Percentiles rank a stretch among this genome's conserved stretches.
phyloP scores from a whole-genome alignment of 2,113 vertebrate species.

The Atlantisia rogersi region DNA sequence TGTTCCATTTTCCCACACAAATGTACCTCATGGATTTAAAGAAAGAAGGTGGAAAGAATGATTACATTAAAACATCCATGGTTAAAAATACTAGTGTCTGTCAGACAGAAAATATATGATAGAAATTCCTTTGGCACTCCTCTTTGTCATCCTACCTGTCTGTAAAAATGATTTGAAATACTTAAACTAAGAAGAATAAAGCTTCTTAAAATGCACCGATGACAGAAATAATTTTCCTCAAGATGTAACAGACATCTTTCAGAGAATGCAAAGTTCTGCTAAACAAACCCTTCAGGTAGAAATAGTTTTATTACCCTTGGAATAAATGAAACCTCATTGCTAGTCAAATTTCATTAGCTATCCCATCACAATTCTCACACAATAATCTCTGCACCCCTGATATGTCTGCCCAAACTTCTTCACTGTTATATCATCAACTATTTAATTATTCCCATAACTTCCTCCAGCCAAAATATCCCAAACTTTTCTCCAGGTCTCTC shows the following conservation, averaged over 20 bases:
- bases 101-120: neutral
- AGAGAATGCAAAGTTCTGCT: neutral
- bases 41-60: neutral
- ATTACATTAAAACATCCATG: neutral
- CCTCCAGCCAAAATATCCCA: neutral
- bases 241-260: neutral
- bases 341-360: neutral
- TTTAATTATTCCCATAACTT: neutral
- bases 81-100: neutral
- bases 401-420: rapidly evolving
- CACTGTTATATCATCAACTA: neutral
- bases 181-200: neutral
- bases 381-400: neutral
- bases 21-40: neutral
- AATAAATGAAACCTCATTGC: neutral
- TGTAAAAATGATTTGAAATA: neutral
- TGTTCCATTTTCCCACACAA: neutral
- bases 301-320: neutral
- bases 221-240: neutral
- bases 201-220: neutral
- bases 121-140: neutral
- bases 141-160: rapidly evolving
- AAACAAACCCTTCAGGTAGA: neutral
- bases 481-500: neutral
- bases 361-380: neutral